Evolutionary conservation across 2,888 invertebrate species (phyloP).

Genomic region (Perizoma affinitatum): DNA sequence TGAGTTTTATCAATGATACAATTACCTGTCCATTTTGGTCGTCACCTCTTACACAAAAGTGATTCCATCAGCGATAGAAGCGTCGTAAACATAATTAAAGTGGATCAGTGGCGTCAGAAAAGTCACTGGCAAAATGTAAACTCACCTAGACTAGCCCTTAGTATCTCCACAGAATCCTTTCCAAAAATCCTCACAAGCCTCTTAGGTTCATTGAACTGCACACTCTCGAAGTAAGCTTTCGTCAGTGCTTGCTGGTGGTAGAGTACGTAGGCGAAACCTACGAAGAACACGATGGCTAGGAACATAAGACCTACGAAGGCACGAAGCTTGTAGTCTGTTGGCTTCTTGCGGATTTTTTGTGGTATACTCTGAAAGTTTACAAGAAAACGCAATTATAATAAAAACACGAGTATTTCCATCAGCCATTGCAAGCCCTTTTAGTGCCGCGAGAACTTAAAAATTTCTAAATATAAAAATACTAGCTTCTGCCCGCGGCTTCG

Average conservation of each 20-base stretch:
- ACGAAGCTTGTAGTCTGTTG: slow-evolving; percentile 91
- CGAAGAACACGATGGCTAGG: slow-evolving; percentile 91
- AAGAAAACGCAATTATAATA: not conserved
- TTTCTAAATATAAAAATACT: too few species aligned
- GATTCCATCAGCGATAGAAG: too few species aligned
- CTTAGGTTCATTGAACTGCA: slow-evolving; percentile 92
- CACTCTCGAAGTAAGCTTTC: slow-evolving; percentile 91
- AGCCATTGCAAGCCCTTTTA: too few species aligned
- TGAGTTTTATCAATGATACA: too few species aligned
- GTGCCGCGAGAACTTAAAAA: too few species aligned
- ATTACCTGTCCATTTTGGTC: too few species aligned
- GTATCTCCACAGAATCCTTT: slow-evolving; percentile 87
- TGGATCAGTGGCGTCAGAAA: too few species aligned
- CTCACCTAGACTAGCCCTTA: slow-evolving; percentile 85
- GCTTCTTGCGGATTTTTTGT: slow-evolving; percentile 88
- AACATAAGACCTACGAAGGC: slow-evolving; percentile 92
- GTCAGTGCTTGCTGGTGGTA: slow-evolving; percentile 93
- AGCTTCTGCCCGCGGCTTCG: too few species aligned
- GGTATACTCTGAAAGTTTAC: slow-evolving; percentile 86
- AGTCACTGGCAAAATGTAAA: not conserved
- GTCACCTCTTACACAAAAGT: too few species aligned
- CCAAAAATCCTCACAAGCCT: slow-evolving; percentile 89
- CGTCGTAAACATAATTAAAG: too few species aligned
- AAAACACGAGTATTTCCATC: too few species aligned
- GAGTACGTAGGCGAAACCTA: slow-evolving; percentile 92